Evolutionary conservation across 2,113 vertebrate genomes (phyloP).

Genomic region (Paralichthys olivaceus): DNA sequence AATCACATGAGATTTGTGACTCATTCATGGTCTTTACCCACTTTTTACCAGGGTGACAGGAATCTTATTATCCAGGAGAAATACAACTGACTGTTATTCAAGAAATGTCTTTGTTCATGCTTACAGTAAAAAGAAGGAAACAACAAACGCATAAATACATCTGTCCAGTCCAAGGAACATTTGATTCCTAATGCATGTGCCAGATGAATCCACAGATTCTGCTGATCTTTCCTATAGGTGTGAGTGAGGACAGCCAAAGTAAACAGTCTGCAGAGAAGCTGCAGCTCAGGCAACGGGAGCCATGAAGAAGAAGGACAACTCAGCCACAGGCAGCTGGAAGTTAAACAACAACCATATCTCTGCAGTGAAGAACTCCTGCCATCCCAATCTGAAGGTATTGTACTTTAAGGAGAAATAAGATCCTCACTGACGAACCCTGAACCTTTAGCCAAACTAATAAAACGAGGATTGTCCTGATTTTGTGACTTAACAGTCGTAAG

Average conservation of each 20-base stretch:
- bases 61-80: background rate
- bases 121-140: background rate
- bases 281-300: background rate
- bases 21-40: background rate
- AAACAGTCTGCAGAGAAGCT: background rate
- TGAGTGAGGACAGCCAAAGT: constrained; percentile 23
- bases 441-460: background rate
- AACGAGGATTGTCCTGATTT: too few relatives aligned
- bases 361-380: constrained; percentile 54
- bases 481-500: background rate
- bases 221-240: constrained; percentile 42
- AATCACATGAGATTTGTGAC: background rate
- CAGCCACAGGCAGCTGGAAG: constrained; percentile 55
- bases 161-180: background rate
- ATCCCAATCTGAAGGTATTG: constrained; percentile 80
- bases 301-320: constrained; percentile 67
- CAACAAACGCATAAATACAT: background rate
- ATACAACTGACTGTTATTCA: background rate
- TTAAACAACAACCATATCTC: constrained; percentile 44
- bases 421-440: background rate
- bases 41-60: too few relatives aligned
- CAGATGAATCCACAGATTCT: background rate
- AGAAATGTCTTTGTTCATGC: background rate
- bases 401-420: background rate
- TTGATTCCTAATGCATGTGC: background rate